phyloP scores from a whole-genome alignment of 2,797 vertebrate species.

The Hirundo rustica region DNA sequence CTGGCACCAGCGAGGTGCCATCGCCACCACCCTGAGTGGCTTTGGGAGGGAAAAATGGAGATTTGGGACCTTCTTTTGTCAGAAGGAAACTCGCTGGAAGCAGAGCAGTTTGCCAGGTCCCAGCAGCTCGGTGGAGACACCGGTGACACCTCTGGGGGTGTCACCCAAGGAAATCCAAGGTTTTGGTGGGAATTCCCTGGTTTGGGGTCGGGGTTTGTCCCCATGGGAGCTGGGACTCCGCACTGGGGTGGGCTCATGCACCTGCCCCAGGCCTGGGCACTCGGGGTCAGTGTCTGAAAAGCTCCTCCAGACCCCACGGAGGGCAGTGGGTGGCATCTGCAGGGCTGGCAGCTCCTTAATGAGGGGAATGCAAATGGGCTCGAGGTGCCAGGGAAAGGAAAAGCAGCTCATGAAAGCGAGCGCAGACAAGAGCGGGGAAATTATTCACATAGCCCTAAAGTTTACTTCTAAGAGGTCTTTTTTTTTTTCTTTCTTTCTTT shows the following conservation, averaged over 20 bases:
- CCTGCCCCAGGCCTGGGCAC: neutral
- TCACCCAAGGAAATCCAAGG: rapidly evolving
- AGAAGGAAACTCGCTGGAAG: neutral
- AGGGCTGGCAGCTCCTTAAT: neutral
- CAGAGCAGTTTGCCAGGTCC: neutral
- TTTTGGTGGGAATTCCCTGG: too few species aligned
- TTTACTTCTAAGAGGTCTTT: constrained; percentile 32
- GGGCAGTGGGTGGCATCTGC: neutral
- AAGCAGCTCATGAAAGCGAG: constrained; percentile 35
- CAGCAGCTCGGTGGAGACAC: neutral
- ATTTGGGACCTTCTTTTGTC: neutral
- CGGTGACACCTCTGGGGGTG: neutral
- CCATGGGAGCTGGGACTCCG: rapidly evolving
- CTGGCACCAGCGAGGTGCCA: neutral
- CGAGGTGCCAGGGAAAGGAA: neutral
- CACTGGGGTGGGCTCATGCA: rapidly evolving
- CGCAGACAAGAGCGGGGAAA: neutral
- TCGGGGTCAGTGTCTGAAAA: neutral
- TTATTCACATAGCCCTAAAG: constrained; percentile 1
- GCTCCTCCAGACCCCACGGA: neutral
- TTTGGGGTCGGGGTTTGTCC: neutral
- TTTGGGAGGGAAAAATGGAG: neutral
- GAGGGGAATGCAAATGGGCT: constrained; percentile 32
- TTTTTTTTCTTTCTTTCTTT: neutral
- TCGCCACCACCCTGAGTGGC: rapidly evolving